Evolutionary conservation across 2,113 vertebrate species (phyloP), one percentile per base, ranked within the genome.

Genomic region (Lepus timidus): DNA sequence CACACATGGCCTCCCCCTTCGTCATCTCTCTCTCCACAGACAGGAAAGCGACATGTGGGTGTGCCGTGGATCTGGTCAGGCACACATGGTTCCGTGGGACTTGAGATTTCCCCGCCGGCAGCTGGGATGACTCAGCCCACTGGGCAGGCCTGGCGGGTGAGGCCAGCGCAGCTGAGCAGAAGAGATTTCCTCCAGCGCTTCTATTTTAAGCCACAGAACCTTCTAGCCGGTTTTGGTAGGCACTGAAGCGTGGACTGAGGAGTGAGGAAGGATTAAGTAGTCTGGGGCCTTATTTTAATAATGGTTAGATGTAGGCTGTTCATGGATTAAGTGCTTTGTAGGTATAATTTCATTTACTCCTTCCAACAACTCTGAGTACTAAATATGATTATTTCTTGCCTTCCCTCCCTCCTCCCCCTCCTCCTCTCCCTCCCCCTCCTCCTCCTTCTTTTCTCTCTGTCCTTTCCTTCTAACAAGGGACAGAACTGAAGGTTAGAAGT

Each of bases 111-210:
- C 36, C n/a, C 0, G 25, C 12, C 1, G 9, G 88, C 92, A 95
- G 95, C 96, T 95, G 94, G 90, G 67, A 85, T 96, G 97, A 95
- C 85, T 97, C 96, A 16, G 96, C 52, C 96, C 55, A 3, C 75
- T 14, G 0, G 2, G 44, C 20, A 44, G 88, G 91, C 75, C 27
- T 8, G 55, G 51, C 70, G 94, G 93, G 87, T 39, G 93, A 74
- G 91, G 88, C 61, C 4, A 0, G 23, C 0, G 19, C 49, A 23
- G 52, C 23, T 17, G 67, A 83, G 52, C 27, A 4, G 68, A 64
- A 70, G 73, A 80, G n/a, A 33, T 62, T 29, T 70, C 67, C 74
- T 9, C 19, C 14, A 51, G 33, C 3, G 2, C 36, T 25, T 87
- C 93, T 97, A 93, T 96, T 96, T 97, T 96, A 95, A 96, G 62